These are phyloP conservation scores for Pharmacophagus antenor DNA, from an alignment of 2,888 invertebrate genomes.

Conservation along the genomic window DNA sequence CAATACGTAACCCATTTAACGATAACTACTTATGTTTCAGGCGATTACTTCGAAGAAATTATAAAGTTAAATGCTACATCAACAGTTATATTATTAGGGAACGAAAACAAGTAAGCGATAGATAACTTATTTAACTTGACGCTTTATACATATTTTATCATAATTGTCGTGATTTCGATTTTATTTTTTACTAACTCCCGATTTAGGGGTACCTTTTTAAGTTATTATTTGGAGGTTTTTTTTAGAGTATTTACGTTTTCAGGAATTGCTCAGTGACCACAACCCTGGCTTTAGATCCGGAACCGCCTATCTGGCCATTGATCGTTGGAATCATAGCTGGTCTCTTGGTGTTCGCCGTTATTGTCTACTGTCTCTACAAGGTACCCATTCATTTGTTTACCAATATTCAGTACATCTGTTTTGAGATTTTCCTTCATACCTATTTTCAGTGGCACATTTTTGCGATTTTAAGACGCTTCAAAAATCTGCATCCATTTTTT, in stretches of 20 bases:
- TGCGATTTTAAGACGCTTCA: too few species aligned
- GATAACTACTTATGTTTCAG: too few species aligned
- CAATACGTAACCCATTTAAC: too few species aligned
- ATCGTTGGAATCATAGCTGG: slow-evolving; percentile 55
- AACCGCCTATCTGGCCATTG: slow-evolving; percentile 56
- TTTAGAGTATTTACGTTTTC: too few species aligned
- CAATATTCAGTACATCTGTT: too few species aligned
- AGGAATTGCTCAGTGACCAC: slow-evolving; percentile 47
- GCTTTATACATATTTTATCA: too few species aligned
- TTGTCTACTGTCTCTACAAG: slow-evolving; percentile 56
- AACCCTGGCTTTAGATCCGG: slow-evolving; percentile 49
- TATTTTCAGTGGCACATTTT: too few species aligned
- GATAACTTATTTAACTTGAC: not conserved
- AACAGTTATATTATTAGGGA: slow-evolving; percentile 38
- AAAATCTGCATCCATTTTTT: too few species aligned
- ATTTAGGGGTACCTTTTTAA: not conserved
- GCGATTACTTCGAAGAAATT: slow-evolving; percentile 44
- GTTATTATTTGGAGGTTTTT: too few species aligned
- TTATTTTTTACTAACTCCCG: slow-evolving; percentile 22
- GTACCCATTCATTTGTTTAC: slow-evolving; percentile 41
- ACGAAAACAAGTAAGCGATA: slow-evolving; percentile 44
- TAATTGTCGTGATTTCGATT: too few species aligned
- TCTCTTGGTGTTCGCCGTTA: slow-evolving; percentile 48
- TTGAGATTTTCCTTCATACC: too few species aligned
- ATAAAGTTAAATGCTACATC: slow-evolving; percentile 48